Percentiles rank a stretch among this genome's conserved stretches.
phyloP scores from a whole-genome alignment of 2,113 vertebrate species.

The Phylloscopus trochiloides region DNA sequence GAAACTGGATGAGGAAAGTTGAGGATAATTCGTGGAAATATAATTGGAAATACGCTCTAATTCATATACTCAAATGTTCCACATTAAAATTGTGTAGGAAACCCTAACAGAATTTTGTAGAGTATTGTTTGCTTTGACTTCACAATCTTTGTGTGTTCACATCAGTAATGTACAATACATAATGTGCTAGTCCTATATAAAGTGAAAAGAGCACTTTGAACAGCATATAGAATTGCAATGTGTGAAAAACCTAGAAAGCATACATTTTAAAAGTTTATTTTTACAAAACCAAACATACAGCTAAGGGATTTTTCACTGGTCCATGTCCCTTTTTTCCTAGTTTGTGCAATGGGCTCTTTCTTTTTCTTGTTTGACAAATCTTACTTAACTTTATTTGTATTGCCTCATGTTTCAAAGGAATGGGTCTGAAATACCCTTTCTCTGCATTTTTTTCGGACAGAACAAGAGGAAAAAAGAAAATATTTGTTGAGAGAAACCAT shows the following conservation, averaged over 20 bases:
- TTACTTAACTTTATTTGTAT: not conserved
- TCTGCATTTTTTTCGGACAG: accelerated
- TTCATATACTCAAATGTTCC: not conserved
- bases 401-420: not conserved
- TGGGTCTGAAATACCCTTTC: not conserved
- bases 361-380: not conserved
- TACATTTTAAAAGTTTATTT: not conserved
- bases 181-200: not conserved
- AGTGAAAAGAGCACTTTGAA: not conserved
- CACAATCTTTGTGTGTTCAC: not conserved
- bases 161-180: not conserved
- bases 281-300: not conserved
- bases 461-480: not conserved
- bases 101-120: not conserved
- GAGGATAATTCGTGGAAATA: not conserved
- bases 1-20: not conserved
- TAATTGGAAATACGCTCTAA: not conserved
- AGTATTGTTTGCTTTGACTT: not conserved
- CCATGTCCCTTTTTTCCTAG: not conserved
- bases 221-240: not conserved
- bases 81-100: not conserved
- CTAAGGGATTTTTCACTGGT: not conserved
- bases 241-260: not conserved
- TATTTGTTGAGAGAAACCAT: not conserved
- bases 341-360: not conserved